Evolutionary conservation across 2,888 invertebrate species (phyloP).

Genomic region (Piscicola geometra): DNA sequence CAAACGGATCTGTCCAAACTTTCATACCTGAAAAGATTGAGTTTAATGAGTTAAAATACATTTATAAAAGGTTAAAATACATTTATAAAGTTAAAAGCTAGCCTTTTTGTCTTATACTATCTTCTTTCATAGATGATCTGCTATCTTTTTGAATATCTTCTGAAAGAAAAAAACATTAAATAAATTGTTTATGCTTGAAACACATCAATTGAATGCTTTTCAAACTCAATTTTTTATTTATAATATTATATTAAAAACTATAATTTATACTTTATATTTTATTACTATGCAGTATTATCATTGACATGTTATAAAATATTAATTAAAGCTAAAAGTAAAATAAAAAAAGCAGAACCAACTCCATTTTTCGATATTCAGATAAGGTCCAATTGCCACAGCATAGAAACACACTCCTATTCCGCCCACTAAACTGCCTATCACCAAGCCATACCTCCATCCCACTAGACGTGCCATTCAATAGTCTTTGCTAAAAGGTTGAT

Average conservation of each 20-base stretch:
- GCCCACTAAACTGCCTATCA: constrained; percentile 62
- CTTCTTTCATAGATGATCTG: not conserved
- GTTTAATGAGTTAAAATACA: constrained; percentile 25
- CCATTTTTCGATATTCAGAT: constrained; percentile 64
- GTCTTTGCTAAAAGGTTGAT: not conserved
- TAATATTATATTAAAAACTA: not conserved
- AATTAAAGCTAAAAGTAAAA: no score
- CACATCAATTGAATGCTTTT: no score
- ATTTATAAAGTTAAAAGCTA: not conserved
- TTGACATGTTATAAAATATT: not conserved
- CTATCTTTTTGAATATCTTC: constrained; percentile 12
- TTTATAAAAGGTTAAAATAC: not conserved
- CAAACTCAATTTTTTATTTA: no score
- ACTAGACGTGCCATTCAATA: constrained; percentile 34
- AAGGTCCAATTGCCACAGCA: constrained; percentile 64
- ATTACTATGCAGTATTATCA: no score
- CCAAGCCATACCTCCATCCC: constrained; percentile 61
- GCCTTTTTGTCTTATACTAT: not conserved
- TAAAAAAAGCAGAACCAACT: no score
- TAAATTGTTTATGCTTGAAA: no score
- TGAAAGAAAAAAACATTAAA: not conserved
- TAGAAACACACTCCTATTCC: constrained; percentile 61
- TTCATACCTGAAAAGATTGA: constrained; percentile 42
- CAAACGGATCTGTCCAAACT: constrained; percentile 44
- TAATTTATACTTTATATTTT: no score